phyloP scores from a whole-genome alignment of 2,797 vertebrate genomes.

The Macrochelys suwanniensis region DNA sequence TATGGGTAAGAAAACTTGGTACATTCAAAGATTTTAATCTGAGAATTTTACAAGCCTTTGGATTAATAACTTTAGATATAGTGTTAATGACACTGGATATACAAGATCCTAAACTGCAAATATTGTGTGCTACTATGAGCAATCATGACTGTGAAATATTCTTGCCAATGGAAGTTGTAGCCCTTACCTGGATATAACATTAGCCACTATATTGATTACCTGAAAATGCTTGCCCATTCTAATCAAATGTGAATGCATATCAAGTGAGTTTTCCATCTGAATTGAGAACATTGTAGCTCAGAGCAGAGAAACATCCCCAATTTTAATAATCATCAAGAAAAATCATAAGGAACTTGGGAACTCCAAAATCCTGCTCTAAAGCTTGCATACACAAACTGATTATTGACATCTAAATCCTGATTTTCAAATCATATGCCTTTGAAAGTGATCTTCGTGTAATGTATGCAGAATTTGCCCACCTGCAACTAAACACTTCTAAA shows the following conservation, averaged over 20 bases:
- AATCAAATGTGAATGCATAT: neutral
- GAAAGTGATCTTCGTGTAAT: neutral
- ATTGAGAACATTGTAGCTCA: neutral
- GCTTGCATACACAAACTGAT: neutral
- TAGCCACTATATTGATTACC: constrained; percentile 1
- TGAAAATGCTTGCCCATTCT: constrained; percentile 1
- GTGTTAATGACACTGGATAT: neutral
- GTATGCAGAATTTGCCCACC: neutral
- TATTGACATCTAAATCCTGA: neutral
- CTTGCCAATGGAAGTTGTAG: neutral
- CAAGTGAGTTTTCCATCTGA: neutral
- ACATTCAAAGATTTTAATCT: neutral
- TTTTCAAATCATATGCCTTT: neutral
- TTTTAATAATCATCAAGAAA: neutral
- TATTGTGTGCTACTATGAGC: neutral
- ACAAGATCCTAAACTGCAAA: neutral
- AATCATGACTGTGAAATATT: neutral
- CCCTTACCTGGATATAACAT: constrained; percentile 1
- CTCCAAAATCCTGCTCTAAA: neutral
- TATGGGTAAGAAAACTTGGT: neutral
- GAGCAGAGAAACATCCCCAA: neutral
- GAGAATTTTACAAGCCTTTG: neutral
- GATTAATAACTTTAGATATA: neutral
- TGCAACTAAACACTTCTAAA: neutral
- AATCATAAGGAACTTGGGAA: neutral